Base-by-base conservation (phyloP, 35 echinoderm and acorn worm genomes). In the Apostichopus parvimensis region DNA sequence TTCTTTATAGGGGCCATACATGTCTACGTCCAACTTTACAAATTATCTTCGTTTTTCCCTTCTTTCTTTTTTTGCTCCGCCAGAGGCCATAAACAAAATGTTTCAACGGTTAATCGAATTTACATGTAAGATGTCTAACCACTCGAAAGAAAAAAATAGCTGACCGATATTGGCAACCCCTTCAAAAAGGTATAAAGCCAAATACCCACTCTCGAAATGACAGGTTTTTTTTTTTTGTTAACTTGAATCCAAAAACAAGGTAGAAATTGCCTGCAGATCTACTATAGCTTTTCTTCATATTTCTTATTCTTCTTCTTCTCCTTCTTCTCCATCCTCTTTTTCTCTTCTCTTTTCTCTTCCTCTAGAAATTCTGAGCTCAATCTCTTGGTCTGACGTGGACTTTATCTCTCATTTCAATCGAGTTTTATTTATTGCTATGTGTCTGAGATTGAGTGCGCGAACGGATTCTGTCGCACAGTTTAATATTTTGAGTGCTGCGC, bases 401-500 rank as follows among this genome's bases (percentile, higher is more conserved):
- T 84, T 84, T 58, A 84, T 84, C 81, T 84, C 81, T 12, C 57
- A 13, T 17, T 22, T 1, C 81, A 84, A 84, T 84, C 81, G 81
- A 84, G 20, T 56, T 84, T 84, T 84, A 84, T 84, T 84, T 84
- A 84, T 84, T 84, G 81, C 81, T 55, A 22, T 59, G 6, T 55
- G 56, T 59, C 55, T 58, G 81, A 59, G 81, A 84, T 84, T 84
- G 81, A 84, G 81, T 84, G 81, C 55, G 81, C 55, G 81, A 84
- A 59, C 54, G 55, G 52, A 58, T 58, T 84, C 81, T 84, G 81
- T 84, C 81, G 54, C 23, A 21, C 54, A 84, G 81, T 84, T 84
- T 84, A 84, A 84, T 84, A 84, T 84, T 84, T 84, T 58, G 81
- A 84, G 81, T 84, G 81, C 54, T 84, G 15, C 55, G 52, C 54